These are phyloP conservation scores for Proterorhinus semilunaris DNA, from an alignment of 2,113 vertebrate species.

Conservation along the genomic window DNA sequence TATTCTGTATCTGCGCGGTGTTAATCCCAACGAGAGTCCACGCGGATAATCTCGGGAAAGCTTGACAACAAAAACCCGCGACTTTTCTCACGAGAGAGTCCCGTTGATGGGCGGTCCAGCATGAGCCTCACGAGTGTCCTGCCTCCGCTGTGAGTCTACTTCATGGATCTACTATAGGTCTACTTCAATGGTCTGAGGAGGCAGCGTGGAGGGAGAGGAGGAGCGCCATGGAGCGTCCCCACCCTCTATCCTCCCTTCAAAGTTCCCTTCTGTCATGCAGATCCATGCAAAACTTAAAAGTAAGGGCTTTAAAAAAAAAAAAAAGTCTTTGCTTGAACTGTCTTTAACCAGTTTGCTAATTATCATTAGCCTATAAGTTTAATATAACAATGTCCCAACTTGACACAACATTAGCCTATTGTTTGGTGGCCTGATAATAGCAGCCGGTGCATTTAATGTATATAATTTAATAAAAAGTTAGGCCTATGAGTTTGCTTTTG, in stretches of 20 bases:
- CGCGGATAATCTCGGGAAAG: background rate
- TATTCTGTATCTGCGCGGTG: background rate
- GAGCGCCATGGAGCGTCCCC: background rate
- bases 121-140: background rate
- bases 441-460: too few species aligned
- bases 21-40: slow-evolving; percentile 18
- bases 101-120: accelerated
- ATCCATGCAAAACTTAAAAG: background rate
- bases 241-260: background rate
- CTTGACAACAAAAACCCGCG: background rate
- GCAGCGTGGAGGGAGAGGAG: slow-evolving; percentile 46
- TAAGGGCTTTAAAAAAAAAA: too few species aligned
- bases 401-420: too few species aligned
- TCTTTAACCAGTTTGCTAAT: too few species aligned
- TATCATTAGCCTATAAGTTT: too few species aligned
- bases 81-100: background rate
- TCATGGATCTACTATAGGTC: too few species aligned
- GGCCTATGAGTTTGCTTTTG: too few species aligned
- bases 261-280: slow-evolving; percentile 31
- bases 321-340: too few species aligned
- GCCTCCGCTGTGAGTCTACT: slow-evolving; percentile 2
- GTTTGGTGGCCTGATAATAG: too few species aligned
- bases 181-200: background rate
- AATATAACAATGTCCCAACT: too few species aligned
- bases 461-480: too few species aligned